Evolutionary conservation across 2,113 vertebrate species (phyloP).

Genomic region (Sakesphorus luctuosus): DNA sequence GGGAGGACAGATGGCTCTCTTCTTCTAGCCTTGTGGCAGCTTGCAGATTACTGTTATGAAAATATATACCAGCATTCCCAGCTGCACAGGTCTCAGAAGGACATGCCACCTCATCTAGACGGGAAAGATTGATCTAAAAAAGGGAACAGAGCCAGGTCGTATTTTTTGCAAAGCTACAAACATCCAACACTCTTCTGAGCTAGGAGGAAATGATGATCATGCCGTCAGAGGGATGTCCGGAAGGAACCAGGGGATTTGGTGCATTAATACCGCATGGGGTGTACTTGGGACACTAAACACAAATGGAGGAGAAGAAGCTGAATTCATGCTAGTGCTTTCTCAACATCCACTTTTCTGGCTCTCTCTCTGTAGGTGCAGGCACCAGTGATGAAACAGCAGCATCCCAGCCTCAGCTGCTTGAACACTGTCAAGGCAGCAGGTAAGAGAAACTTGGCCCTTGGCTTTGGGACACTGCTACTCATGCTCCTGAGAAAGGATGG

Average conservation of each 20-base stretch:
- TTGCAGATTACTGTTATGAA: neutral
- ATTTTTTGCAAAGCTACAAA: neutral
- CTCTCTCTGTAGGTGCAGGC: rapidly evolving
- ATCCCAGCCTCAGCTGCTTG: neutral
- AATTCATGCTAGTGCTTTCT: neutral
- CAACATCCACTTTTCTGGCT: neutral
- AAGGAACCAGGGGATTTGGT: neutral
- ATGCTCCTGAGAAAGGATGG: neutral
- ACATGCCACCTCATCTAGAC: neutral
- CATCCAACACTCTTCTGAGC: neutral
- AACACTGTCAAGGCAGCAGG: neutral
- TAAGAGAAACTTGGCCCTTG: neutral
- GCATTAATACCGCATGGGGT: neutral
- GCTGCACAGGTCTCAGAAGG: rapidly evolving
- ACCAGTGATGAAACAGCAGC: neutral
- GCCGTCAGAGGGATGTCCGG: neutral
- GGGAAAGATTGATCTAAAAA: neutral
- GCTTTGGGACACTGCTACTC: neutral
- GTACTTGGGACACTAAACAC: neutral
- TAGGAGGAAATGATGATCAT: neutral
- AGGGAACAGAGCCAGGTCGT: neutral
- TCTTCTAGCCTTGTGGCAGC: neutral
- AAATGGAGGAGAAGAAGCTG: neutral
- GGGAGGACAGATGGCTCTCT: neutral
- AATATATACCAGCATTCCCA: neutral